A percentile compares a stretch with the other conserved stretches of the same genome.
phyloP scores from a whole-genome alignment of 2,797 vertebrate species.

The Aselliscus stoliczkanus region DNA sequence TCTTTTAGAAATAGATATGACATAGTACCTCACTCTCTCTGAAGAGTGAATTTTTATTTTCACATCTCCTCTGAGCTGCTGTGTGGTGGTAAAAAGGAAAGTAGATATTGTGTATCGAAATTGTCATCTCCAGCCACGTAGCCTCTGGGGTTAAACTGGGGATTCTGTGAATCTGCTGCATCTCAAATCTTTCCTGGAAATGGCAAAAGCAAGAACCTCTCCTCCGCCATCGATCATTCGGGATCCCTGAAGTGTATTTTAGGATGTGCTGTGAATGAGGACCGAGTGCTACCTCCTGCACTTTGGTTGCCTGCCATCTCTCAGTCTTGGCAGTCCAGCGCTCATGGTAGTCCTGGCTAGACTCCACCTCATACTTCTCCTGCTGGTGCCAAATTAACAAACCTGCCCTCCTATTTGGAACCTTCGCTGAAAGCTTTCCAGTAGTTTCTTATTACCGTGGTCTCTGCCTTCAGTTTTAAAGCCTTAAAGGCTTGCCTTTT shows the following conservation, averaged over 20 bases:
- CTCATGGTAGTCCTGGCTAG: neutral
- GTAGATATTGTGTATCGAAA: neutral
- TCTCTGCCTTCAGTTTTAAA: neutral
- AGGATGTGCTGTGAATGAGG: neutral
- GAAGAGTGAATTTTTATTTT: neutral
- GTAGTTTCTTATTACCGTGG: neutral
- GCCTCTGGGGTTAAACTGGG: neutral
- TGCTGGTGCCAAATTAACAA: neutral
- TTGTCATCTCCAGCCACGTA: neutral
- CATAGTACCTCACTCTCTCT: neutral
- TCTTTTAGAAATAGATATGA: neutral
- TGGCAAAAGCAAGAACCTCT: neutral
- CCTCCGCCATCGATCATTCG: neutral
- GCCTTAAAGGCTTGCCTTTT: neutral
- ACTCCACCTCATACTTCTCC: neutral
- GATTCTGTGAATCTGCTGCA: neutral
- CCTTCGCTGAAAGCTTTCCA: neutral
- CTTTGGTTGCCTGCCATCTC: neutral
- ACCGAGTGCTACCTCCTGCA: neutral
- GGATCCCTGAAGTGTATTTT: neutral
- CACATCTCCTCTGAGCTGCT: neutral
- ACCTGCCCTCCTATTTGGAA: neutral
- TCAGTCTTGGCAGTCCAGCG: neutral
- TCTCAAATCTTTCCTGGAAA: neutral
- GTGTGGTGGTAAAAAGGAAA: neutral